These are phyloP conservation scores for Pyrgus malvae DNA, from an alignment of 2,888 invertebrate species.

Conservation along the genomic window DNA sequence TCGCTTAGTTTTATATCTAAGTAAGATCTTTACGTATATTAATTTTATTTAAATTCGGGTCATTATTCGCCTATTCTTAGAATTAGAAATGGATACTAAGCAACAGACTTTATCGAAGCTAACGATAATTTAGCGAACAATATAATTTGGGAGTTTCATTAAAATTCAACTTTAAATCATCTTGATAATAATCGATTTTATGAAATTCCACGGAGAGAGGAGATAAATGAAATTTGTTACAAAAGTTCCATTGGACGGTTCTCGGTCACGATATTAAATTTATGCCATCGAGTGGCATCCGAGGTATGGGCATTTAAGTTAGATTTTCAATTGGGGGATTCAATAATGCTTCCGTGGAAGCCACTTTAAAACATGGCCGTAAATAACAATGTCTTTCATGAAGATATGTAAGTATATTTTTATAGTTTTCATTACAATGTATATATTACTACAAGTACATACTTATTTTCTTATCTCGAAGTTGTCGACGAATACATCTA, in stretches of 20 bases:
- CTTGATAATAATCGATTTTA: constrained; percentile 71
- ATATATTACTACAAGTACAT: too few relatives aligned
- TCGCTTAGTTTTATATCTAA: too few relatives aligned
- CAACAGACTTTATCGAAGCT: neutral
- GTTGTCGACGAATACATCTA: too few relatives aligned
- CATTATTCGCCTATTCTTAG: too few relatives aligned
- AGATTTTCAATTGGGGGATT: constrained; percentile 64
- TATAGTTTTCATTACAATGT: too few relatives aligned
- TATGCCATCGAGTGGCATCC: constrained; percentile 74
- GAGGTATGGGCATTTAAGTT: constrained; percentile 67
- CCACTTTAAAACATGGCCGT: neutral
- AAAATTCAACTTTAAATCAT: constrained; percentile 58
- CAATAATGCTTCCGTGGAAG: constrained; percentile 43
- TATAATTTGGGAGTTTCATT: constrained; percentile 39
- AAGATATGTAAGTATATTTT: too few relatives aligned
- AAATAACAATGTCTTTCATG: too few relatives aligned
- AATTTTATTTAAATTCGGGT: too few relatives aligned
- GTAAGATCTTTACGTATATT: too few relatives aligned
- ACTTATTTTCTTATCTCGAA: too few relatives aligned
- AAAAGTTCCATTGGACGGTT: constrained; percentile 69
- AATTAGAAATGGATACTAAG: too few relatives aligned
- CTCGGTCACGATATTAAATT: constrained; percentile 76
- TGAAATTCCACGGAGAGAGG: constrained; percentile 65
- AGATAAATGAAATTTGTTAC: constrained; percentile 80
- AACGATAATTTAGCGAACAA: constrained; percentile 16